These are phyloP conservation scores for Leontopithecus rosalia DNA, from an alignment of 2,797 vertebrate species.

Conservation along the genomic window DNA sequence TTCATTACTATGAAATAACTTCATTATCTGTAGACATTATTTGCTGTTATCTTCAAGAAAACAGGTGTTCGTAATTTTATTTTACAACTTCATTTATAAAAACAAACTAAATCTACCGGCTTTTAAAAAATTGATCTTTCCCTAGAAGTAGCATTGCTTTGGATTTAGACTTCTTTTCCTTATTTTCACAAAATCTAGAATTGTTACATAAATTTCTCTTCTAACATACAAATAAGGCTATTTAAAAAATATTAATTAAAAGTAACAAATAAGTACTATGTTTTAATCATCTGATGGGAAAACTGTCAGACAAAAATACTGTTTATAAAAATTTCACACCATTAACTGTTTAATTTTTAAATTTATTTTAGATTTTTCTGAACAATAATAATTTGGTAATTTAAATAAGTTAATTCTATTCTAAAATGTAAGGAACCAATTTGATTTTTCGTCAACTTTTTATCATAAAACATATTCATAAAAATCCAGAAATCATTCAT, in stretches of 20 bases:
- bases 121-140: neutral
- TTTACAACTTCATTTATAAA: neutral
- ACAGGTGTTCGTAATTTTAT: neutral
- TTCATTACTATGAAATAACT: neutral
- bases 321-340: constrained; percentile 51
- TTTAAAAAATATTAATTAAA: constrained; percentile 39
- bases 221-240: constrained; percentile 52
- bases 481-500: constrained; percentile 6
- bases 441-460: constrained; percentile 43
- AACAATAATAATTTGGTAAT: constrained; percentile 11
- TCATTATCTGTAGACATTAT: neutral
- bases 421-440: constrained; percentile 4
- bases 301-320: constrained; percentile 46
- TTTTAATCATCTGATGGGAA: constrained; percentile 30
- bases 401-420: constrained; percentile 42
- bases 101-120: neutral
- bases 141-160: constrained; percentile 44
- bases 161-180: constrained; percentile 26
- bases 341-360: constrained; percentile 11
- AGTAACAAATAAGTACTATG: constrained; percentile 34
- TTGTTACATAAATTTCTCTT: constrained; percentile 43
- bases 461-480: constrained; percentile 44
- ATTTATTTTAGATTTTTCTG: neutral
- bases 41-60: constrained; percentile 14
- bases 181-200: constrained; percentile 26